Evolutionary conservation across 2,113 vertebrate genomes (phyloP).

Genomic region (Oenanthe oenanthe): DNA sequence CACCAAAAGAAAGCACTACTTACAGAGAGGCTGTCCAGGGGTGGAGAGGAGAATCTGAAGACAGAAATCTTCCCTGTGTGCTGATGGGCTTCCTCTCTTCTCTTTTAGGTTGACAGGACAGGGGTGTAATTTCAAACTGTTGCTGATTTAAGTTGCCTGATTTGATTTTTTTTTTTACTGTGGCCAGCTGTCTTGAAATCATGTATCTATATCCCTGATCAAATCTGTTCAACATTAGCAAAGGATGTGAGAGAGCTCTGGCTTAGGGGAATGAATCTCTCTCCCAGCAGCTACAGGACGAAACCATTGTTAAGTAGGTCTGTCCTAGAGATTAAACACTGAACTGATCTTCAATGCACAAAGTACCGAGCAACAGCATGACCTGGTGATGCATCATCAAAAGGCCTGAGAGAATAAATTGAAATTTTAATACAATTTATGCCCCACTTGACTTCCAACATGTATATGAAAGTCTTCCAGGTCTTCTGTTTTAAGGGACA

Average conservation of each 20-base stretch:
- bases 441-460: background rate
- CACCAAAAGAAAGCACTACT: slow-evolving; percentile 40
- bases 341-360: background rate
- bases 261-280: background rate
- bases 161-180: background rate
- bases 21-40: slow-evolving; percentile 43
- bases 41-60: background rate
- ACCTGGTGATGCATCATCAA: background rate
- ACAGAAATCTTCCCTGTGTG: background rate
- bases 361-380: background rate
- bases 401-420: background rate
- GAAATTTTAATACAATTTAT: background rate
- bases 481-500: background rate
- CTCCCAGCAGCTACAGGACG: background rate
- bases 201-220: background rate
- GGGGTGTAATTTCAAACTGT: background rate
- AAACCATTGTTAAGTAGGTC: background rate
- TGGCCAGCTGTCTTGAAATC: background rate
- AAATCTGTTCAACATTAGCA: background rate
- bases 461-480: background rate
- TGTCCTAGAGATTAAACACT: background rate
- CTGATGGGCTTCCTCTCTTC: background rate
- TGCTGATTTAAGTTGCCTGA: background rate
- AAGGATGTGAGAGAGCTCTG: background rate
- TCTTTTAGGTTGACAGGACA: background rate